These are phyloP conservation scores for Lathronympha strigana DNA, from an alignment of 2,888 invertebrate genomes.

Conservation along the genomic window DNA sequence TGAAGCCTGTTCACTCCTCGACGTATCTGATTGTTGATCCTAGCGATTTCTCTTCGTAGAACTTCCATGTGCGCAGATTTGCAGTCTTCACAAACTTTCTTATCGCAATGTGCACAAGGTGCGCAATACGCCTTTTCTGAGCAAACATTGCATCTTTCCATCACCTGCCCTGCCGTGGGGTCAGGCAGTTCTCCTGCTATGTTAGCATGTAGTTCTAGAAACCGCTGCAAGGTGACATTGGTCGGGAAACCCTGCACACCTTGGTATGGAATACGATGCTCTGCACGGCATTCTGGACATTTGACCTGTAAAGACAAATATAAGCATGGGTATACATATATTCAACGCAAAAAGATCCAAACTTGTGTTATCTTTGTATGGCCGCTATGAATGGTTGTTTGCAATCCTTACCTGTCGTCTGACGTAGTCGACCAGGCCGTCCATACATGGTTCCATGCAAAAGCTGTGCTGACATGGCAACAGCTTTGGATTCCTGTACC, in stretches of 20 bases:
- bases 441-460: slow-evolving; percentile 99
- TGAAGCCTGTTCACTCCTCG: slow-evolving; percentile 95
- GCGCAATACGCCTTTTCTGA: slow-evolving; percentile 95
- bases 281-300: slow-evolving; percentile 99
- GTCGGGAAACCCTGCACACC: slow-evolving; percentile 97
- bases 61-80: slow-evolving; percentile 98
- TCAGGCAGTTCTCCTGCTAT: slow-evolving; percentile 96
- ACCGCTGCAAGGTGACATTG: slow-evolving; percentile 97
- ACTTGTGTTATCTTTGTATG: neutral
- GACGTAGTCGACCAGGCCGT: slow-evolving; percentile 97
- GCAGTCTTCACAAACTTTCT: slow-evolving; percentile 98
- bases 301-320: slow-evolving; percentile 87
- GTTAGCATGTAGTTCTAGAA: slow-evolving; percentile 96
- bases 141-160: slow-evolving; percentile 97
- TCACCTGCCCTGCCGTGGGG: slow-evolving; percentile 95
- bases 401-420: slow-evolving; percentile 89
- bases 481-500: slow-evolving; percentile 98
- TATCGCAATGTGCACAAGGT: slow-evolving; percentile 97
- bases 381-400: neutral
- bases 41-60: slow-evolving; percentile 93
- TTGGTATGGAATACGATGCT: slow-evolving; percentile 97
- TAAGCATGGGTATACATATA: neutral
- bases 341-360: neutral
- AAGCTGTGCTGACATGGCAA: slow-evolving; percentile 99
- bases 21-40: slow-evolving; percentile 95